Percentiles rank a stretch among this genome's conserved stretches.
Conservation (phyloP, 2,888 invertebrate species). For the Acrobasis consociella region DNA sequence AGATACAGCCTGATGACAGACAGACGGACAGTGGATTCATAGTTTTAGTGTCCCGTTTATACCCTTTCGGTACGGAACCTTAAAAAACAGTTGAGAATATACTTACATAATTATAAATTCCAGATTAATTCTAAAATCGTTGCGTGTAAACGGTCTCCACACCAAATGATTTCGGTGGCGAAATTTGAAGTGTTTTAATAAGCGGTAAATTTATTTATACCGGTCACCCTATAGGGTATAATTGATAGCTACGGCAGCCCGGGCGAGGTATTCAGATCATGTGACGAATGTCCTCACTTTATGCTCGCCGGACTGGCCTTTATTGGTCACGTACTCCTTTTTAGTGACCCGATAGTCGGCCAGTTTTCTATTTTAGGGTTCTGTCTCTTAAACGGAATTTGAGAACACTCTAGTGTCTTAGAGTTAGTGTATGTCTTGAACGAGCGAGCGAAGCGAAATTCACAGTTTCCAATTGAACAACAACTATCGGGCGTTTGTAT, state of each 20-base stretch:
- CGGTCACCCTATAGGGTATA: slow-evolving; percentile 43
- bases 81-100: too few relatives aligned
- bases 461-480: too few relatives aligned
- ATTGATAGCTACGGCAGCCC: slow-evolving; percentile 40
- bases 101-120: too few relatives aligned
- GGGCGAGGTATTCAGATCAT: slow-evolving; percentile 13
- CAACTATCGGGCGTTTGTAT: too few relatives aligned
- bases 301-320: background rate
- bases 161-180: slow-evolving; percentile 44
- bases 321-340: slow-evolving; percentile 6
- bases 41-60: too few relatives aligned
- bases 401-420: too few relatives aligned
- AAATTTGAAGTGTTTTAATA: slow-evolving; percentile 67
- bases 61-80: too few relatives aligned
- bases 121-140: slow-evolving; percentile 33
- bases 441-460: too few relatives aligned
- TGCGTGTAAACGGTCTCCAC: slow-evolving; percentile 37
- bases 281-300: slow-evolving; percentile 11
- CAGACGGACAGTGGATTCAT: too few relatives aligned
- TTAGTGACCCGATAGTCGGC: slow-evolving; percentile 5
- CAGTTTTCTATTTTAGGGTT: slow-evolving; percentile 1
- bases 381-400: background rate
- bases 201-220: slow-evolving; percentile 63
- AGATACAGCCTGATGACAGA: too few relatives aligned
- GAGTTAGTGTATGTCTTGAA: too few relatives aligned